Evolutionary conservation across 2,113 vertebrate species (phyloP).

Genomic region (Periophthalmus modestus): DNA sequence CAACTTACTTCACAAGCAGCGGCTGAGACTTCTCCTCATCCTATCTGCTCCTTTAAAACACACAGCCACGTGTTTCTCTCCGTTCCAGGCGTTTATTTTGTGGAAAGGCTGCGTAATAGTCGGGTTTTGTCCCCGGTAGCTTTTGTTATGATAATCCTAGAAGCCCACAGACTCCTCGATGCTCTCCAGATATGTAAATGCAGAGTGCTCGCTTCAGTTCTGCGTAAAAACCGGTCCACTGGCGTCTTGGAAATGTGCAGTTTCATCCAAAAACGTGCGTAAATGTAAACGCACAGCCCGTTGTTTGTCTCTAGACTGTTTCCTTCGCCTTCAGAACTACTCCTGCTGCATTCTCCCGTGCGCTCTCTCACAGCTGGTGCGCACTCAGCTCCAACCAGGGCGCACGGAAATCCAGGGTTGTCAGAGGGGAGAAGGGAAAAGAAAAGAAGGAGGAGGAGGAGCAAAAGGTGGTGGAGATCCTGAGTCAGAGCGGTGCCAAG

Average conservation of each 20-base stretch:
- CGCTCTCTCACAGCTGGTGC: conserved; percentile 42
- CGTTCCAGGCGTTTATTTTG: conserved; percentile 16
- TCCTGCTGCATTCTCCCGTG: background rate
- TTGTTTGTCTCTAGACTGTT: conserved; percentile 20
- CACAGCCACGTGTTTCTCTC: conserved; percentile 61
- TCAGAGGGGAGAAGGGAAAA: conserved; percentile 1
- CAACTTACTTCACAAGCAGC: conserved; percentile 71
- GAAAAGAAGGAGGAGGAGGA: background rate
- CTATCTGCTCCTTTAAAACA: conserved; percentile 56
- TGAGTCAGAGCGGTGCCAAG: conserved; percentile 20
- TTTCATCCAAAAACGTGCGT: conserved; percentile 33
- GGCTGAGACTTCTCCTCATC: conserved; percentile 40
- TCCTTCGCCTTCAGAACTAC: background rate
- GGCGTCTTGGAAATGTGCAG: conserved; percentile 11
- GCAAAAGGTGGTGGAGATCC: conserved; percentile 32
- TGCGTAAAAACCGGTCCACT: conserved; percentile 21
- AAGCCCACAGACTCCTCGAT: conserved; percentile 18
- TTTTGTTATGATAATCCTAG: conserved; percentile 68
- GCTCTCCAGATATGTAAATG: conserved; percentile 25
- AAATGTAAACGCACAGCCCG: conserved; percentile 26
- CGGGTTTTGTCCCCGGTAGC: conserved; percentile 38
- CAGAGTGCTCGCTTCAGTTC: conserved; percentile 18
- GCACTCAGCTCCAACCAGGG: conserved; percentile 32
- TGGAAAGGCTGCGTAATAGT: conserved; percentile 35
- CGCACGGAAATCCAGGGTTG: conserved; percentile 7